phyloP scores from a whole-genome alignment of 2,888 invertebrate species.

The Pristionchus fissidentatus region DNA sequence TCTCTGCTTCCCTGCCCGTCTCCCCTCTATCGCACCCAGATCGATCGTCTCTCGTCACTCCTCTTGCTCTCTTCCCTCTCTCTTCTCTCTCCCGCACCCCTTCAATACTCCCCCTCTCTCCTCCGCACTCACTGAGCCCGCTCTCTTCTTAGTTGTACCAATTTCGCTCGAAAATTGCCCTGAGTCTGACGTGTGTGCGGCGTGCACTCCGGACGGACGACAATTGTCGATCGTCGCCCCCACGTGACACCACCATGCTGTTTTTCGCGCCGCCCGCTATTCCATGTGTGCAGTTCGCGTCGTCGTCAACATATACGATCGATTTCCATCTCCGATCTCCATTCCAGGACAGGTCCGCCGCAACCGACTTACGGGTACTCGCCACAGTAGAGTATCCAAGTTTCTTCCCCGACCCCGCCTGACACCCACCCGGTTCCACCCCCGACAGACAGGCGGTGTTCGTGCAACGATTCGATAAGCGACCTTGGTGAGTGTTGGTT shows the following conservation, averaged over 20 bases:
- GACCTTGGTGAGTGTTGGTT: background rate
- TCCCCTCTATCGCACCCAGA: constrained; percentile 25
- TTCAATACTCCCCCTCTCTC: background rate
- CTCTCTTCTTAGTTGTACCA: constrained; percentile 29
- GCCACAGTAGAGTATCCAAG: background rate
- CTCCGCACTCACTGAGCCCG: background rate
- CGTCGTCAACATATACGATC: constrained; percentile 26
- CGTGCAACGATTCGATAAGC: constrained; percentile 18
- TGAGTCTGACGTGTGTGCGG: background rate
- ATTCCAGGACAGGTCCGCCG: constrained; percentile 7
- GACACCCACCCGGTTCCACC: constrained; percentile 11
- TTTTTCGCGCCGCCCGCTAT: constrained; percentile 22
- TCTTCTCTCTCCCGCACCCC: constrained; percentile 19
- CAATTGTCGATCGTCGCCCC: background rate
- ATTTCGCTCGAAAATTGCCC: constrained; percentile 7
- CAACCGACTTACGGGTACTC: constrained; percentile 28
- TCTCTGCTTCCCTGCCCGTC: constrained; percentile 23
- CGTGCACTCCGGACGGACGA: background rate
- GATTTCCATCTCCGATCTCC: background rate
- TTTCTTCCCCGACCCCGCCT: too few species aligned
- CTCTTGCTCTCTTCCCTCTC: constrained; percentile 20
- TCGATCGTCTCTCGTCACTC: constrained; percentile 25
- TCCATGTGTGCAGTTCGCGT: constrained; percentile 12
- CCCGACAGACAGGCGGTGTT: background rate
- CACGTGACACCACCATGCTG: background rate